Evolutionary conservation across 2,797 vertebrate genomes (phyloP).

Genomic region (Rhyacichthys aspro): DNA sequence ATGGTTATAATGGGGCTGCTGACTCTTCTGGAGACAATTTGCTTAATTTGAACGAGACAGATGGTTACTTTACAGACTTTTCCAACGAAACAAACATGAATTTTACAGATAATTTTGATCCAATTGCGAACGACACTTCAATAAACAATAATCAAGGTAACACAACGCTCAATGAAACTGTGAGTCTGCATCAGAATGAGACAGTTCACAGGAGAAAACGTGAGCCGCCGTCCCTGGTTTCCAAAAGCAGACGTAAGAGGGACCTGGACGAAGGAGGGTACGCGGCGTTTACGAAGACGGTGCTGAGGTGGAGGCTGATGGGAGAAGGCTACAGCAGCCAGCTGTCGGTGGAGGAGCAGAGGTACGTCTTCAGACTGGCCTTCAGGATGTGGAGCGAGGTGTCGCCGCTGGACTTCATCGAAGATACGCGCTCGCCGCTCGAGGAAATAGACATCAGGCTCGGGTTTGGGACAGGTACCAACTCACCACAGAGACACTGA

Average conservation of each 20-base stretch:
- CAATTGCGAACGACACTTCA: conserved; percentile 12
- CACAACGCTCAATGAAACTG: too few species aligned
- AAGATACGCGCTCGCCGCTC: conserved; percentile 75
- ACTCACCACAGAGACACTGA: not conserved
- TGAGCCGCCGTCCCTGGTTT: conserved; percentile 61
- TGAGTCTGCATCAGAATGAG: not conserved
- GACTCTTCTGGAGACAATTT: conserved; percentile 27
- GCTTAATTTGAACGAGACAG: conserved; percentile 43
- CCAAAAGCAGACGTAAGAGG: conserved; percentile 53
- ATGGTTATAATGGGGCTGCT: not conserved
- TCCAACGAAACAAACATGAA: conserved; percentile 45
- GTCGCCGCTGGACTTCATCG: conserved; percentile 83
- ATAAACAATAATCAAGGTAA: conserved; percentile 6
- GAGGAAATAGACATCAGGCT: conserved; percentile 84
- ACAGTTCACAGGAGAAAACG: conserved; percentile 55
- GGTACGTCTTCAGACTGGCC: conserved; percentile 84
- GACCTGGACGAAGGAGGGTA: conserved; percentile 48
- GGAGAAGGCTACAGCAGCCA: conserved; percentile 89
- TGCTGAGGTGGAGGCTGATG: conserved; percentile 86
- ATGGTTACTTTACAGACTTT: conserved; percentile 16
- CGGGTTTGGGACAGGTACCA: conserved; percentile 86
- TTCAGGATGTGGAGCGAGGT: conserved; percentile 94
- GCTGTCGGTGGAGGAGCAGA: conserved; percentile 84
- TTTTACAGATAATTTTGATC: conserved; percentile 21
- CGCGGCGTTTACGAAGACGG: conserved; percentile 79